phyloP scores from a whole-genome alignment of 2,888 invertebrate species.

The Hoplodrina blanda region DNA sequence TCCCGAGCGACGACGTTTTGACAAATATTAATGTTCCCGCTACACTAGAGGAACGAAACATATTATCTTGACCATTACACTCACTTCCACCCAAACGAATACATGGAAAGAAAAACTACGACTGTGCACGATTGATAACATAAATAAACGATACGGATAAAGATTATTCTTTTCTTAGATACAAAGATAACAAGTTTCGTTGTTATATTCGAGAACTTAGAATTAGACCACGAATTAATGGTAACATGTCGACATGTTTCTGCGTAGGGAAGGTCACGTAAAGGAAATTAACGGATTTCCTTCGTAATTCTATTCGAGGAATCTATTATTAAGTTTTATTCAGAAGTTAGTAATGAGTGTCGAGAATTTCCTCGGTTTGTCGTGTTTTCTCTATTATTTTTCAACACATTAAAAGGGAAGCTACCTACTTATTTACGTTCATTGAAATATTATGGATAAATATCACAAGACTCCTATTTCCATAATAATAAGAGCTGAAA shows the following conservation, averaged over 20 bases:
- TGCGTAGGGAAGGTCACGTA: constrained; percentile 35
- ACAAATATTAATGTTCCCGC: constrained; percentile 76
- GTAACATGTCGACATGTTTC: constrained; percentile 32
- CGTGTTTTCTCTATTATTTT: background rate
- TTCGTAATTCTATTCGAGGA: constrained; percentile 32
- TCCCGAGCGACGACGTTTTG: constrained; percentile 71
- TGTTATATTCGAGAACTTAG: constrained; percentile 14
- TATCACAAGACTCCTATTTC: too few species aligned
- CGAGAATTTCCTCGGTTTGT: background rate
- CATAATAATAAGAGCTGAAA: too few species aligned
- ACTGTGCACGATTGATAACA: constrained; percentile 65
- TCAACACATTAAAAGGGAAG: background rate
- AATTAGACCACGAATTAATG: constrained; percentile 18
- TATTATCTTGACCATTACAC: constrained; percentile 76
- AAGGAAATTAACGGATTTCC: constrained; percentile 56
- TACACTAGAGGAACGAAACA: constrained; percentile 65
- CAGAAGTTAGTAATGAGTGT: background rate
- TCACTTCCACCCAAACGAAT: constrained; percentile 64
- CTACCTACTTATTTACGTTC: background rate
- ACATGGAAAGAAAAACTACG: constrained; percentile 56
- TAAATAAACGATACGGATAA: constrained; percentile 63
- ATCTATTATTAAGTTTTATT: constrained; percentile 26
- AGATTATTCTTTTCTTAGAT: constrained; percentile 45
- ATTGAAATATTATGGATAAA: background rate
- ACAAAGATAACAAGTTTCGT: constrained; percentile 23